phyloP scores from a whole-genome alignment of 2,113 vertebrate species.

The Dromas ardeola region DNA sequence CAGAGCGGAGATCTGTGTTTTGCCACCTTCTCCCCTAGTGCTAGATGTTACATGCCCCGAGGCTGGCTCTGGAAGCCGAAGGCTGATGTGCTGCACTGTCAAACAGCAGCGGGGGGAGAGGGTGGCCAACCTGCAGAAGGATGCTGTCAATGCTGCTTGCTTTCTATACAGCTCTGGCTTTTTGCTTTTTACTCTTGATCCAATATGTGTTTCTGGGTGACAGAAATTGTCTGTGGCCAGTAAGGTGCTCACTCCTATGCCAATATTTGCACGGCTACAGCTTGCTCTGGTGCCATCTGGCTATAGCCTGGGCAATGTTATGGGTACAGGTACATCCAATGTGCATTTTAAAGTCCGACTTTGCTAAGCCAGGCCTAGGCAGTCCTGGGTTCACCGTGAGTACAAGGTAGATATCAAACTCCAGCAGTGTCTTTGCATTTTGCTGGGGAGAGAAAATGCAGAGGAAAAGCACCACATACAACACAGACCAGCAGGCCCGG shows the following conservation, averaged over 20 bases:
- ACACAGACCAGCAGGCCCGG: not conserved
- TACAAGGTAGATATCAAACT: not conserved
- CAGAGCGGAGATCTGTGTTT: not conserved
- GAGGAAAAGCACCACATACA: not conserved
- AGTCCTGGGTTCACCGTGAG: not conserved
- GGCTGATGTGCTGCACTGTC: not conserved
- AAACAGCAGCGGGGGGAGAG: not conserved
- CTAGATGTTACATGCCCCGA: not conserved
- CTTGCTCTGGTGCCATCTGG: not conserved
- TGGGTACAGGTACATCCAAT: accelerated
- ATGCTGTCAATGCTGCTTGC: accelerated
- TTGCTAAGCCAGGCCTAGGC: not conserved
- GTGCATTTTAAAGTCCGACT: not conserved
- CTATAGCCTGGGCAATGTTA: not conserved
- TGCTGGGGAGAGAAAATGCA: not conserved
- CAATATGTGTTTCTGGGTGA: not conserved
- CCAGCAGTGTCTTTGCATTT: not conserved
- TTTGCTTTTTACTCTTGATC: not conserved
- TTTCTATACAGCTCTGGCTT: not conserved
- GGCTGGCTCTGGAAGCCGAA: not conserved
- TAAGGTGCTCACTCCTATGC: not conserved
- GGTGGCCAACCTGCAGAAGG: not conserved
- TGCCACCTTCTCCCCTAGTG: not conserved
- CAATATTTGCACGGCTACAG: not conserved
- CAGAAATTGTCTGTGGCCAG: not conserved